These are phyloP conservation scores for Ceratotherium simum DNA, from an alignment of 2,113 vertebrate genomes.

Conservation along the genomic window DNA sequence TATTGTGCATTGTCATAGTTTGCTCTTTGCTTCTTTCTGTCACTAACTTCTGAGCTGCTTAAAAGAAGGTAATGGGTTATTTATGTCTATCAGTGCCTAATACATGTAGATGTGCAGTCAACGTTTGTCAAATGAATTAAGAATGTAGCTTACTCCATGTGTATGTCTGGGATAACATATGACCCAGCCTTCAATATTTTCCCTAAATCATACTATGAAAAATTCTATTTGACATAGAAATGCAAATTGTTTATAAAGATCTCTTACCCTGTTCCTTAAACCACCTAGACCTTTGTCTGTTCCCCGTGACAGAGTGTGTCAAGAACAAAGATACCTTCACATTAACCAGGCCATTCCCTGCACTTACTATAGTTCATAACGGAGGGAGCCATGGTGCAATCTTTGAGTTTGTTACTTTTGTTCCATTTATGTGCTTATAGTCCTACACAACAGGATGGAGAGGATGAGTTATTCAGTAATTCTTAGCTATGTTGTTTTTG, in stretches of 20 bases:
- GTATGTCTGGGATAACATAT: neutral
- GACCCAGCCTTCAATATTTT: neutral
- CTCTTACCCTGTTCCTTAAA: neutral
- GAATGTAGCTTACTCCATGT: neutral
- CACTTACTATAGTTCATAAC: neutral
- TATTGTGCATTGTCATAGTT: neutral
- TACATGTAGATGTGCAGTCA: neutral
- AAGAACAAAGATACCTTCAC: neutral
- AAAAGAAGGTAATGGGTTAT: neutral
- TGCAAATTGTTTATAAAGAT: constrained; percentile 51
- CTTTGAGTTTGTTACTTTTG: constrained; percentile 44
- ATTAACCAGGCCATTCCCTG: neutral
- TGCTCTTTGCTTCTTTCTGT: neutral
- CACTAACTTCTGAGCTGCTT: neutral
- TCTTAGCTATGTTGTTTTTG: constrained; percentile 16
- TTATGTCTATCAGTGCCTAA: neutral
- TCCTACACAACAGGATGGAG: neutral
- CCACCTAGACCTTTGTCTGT: neutral
- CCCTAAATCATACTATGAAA: constrained; percentile 13
- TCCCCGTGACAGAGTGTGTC: neutral
- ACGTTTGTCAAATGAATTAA: constrained; percentile 38
- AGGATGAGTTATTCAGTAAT: neutral
- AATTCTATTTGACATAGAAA: neutral
- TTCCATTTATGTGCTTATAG: neutral
- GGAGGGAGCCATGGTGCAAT: neutral